Evolutionary conservation across 2,888 invertebrate species (phyloP), one percentile per base, ranked within the genome.

Genomic region (Diachrysia chrysitis): DNA sequence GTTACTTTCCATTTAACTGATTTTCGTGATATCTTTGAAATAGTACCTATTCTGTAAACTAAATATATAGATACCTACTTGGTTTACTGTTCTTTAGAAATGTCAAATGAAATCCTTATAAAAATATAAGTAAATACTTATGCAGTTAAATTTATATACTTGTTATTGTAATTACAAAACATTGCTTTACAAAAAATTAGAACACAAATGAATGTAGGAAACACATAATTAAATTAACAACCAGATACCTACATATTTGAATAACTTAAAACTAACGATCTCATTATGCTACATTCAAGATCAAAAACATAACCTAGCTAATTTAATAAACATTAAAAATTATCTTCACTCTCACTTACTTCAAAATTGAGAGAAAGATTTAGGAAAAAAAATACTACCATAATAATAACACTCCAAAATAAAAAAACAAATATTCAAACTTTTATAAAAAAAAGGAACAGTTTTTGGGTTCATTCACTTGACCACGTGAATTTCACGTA

Each of bases 391-490:
- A n/a, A n/a, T 16, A 37, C 16, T 37, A 37, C 16, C 37, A 37
- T n/a, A n/a, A n/a, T n/a, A 14, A 37, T 37, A 1, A 37, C 4
- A 37, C 14, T 16, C 16, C 1, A 14, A 37, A 37, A 14, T 14
- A 14, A 37, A 14, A 1, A 37, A 37, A 16, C 14, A 37, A 2
- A 16, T 37, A 37, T 37, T 37, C 35, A 29, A 29, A 29, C 5
- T 32, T 32, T 32, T 32, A 32, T 32, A 32, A 32, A 32, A 32
- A 10, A 32, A n/a, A n/a, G n/a, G n/a, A n/a, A n/a, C n/a, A n/a
- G n/a, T 42, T 42, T 42, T 42, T 42, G 6, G n/a, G 42, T 42
- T 42, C 42, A 42, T 42, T 42, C 42, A 42, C 42, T 42, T n/a
- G 16, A 42, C 42, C 42, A 42, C 42, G 3, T n/a, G 42, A n/a